A percentile compares a stretch with the other conserved stretches of the same genome.
phyloP scores from a whole-genome alignment of 1,140 invertebrate genomes.

The Armadillidium nasatum region DNA sequence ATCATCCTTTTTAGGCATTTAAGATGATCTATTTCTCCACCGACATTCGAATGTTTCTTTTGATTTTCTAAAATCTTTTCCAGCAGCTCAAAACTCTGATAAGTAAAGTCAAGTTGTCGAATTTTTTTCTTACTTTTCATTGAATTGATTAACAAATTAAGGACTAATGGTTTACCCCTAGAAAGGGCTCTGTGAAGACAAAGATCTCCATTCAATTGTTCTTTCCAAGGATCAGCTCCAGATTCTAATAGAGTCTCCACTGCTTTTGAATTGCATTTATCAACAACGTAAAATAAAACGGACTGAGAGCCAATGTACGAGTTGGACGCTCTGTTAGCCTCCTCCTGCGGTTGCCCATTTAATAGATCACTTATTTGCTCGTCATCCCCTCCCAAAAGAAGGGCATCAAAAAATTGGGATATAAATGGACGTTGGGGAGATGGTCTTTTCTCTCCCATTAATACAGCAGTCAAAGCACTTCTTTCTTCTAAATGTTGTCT shows the following conservation, averaged over 20 bases:
- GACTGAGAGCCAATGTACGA: constrained; percentile 30
- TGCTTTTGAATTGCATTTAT: constrained; percentile 19
- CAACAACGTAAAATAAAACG: constrained; percentile 32
- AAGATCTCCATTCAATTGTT: constrained; percentile 29
- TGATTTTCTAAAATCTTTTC: constrained; percentile 31
- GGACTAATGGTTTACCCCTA: constrained; percentile 27
- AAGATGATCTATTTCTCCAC: constrained; percentile 20
- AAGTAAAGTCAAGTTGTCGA: constrained; percentile 25
- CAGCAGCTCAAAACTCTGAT: constrained; percentile 33
- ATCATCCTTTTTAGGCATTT: constrained; percentile 31
- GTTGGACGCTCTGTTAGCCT: constrained; percentile 29
- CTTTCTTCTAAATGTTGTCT: constrained; percentile 28
- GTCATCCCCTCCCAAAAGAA: constrained; percentile 12
- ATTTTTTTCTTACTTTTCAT: constrained; percentile 33
- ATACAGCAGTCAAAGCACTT: constrained; percentile 12
- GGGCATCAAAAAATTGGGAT: constrained; percentile 32
- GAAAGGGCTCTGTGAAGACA: constrained; percentile 37
- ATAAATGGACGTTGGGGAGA: constrained; percentile 22
- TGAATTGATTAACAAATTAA: constrained; percentile 27
- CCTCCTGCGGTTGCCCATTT: constrained; percentile 10
- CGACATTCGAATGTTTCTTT: not conserved
- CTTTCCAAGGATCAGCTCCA: constrained; percentile 34
- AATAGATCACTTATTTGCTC: constrained; percentile 26
- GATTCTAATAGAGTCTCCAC: constrained; percentile 27
- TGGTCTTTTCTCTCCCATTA: constrained; percentile 17